Evolutionary conservation across 2,113 vertebrate species (phyloP).

Genomic region (Anhinga rufa): DNA sequence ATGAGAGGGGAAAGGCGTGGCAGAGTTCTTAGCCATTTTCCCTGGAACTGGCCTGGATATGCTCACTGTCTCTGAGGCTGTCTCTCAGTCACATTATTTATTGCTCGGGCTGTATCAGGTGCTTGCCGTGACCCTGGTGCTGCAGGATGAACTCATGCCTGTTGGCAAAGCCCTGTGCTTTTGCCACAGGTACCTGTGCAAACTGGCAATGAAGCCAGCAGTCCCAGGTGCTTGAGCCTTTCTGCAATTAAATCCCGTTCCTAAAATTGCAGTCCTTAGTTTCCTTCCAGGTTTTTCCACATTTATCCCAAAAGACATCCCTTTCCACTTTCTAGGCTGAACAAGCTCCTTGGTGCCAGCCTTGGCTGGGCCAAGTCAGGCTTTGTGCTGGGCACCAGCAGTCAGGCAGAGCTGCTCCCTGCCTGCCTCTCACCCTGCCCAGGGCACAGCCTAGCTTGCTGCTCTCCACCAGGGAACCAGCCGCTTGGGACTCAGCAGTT

Average conservation of each 20-base stretch:
- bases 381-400: background rate
- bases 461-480: background rate
- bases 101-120: background rate
- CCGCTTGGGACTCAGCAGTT: background rate
- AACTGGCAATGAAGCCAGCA: background rate
- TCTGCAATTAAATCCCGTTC: background rate
- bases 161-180: accelerated
- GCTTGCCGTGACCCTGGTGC: background rate
- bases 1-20: background rate
- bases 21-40: conserved; percentile 14
- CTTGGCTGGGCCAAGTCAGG: background rate
- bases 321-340: background rate
- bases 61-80: background rate
- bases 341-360: background rate
- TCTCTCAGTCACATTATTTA: background rate
- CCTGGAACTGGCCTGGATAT: background rate
- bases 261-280: background rate
- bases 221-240: background rate
- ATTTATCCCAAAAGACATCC: background rate
- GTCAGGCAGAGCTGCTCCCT: background rate
- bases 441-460: accelerated
- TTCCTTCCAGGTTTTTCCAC: background rate
- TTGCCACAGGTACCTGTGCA: background rate
- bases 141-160: background rate
- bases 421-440: background rate